Evolutionary conservation across 2,113 vertebrate genomes (phyloP), one percentile per base, ranked within the genome.

Genomic region (Misgurnus anguillicaudatus): DNA sequence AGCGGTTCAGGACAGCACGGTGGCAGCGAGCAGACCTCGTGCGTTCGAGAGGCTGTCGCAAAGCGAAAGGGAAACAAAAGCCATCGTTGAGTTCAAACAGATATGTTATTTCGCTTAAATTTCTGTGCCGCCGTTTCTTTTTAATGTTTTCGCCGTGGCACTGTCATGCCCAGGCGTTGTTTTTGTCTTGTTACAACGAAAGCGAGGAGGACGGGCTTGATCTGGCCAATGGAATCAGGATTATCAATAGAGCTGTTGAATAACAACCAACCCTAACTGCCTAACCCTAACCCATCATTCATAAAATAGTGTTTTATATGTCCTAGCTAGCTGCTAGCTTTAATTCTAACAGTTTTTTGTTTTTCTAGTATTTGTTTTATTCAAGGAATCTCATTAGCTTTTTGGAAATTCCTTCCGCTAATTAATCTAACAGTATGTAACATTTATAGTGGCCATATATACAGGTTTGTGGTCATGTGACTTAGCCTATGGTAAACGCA

Each of bases 201-300:
- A 63, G 64, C 7, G 68, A 7, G 74, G 80, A 69, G 74, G 75
- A 57, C 51, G 63, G 64, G 31, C 73, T 69, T 69, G 53, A 76
- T 65, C 47, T 41, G 63, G 17, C 60, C 74, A 81, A 64, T 77
- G 41, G 36, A 17, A 41, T 39, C 36, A 57, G 36, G 51, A 41
- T 71, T 57, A 71, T 36, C n/a, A 36, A 21, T 38, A 58, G 31
- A 57, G 69, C 69, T n/a, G 10, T 6, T 53, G 47, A 70, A 72
- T 9, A 57, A 72, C 51, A 58, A 72, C 38, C 36, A 41, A 8
- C 53, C 36, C 47, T 19, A 39, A 6, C 67, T 9, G 8, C 2
- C 3, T 19, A 10, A 9, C 5, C 51, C 19, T 0, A 31, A 39
- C 17, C 1, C 3, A 36, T 31, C 21, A 9, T 51, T 19, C 68